phyloP scores from a whole-genome alignment of 2,888 invertebrate genomes.

The Polyommatus iphigenia region DNA sequence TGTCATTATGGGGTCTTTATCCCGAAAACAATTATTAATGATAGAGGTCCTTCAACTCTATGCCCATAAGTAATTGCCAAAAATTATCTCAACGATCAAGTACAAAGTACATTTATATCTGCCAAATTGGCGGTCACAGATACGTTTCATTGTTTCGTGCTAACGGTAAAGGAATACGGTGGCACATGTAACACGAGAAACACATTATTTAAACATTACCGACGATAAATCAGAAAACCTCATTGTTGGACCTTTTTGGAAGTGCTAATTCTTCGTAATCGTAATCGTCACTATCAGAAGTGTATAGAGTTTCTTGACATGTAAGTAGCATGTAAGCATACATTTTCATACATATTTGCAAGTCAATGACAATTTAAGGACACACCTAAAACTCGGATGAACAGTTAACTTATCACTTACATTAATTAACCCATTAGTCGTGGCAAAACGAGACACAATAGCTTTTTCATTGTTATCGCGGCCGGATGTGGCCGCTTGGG shows the following conservation, averaged over 20 bases:
- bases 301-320: not conserved
- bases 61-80: constrained; percentile 13
- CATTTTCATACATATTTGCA: not conserved
- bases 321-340: not conserved
- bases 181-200: constrained; percentile 13
- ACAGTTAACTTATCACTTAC: too few species aligned
- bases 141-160: constrained; percentile 6
- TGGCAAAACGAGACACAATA: too few species aligned
- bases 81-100: constrained; percentile 14
- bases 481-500: too few species aligned
- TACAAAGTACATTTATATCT: constrained; percentile 19
- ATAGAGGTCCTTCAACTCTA: not conserved
- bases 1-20: not conserved
- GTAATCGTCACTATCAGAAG: not conserved
- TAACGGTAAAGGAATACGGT: constrained; percentile 17
- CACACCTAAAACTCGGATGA: too few species aligned
- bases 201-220: constrained; percentile 18
- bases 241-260: constrained; percentile 2
- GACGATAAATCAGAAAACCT: not conserved
- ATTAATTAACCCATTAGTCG: too few species aligned
- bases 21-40: not conserved
- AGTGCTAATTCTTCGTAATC: constrained; percentile 6
- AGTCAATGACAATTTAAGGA: not conserved
- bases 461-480: too few species aligned
- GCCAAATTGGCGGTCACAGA: not conserved